Conservation (phyloP, 2,888 invertebrate species). For the Metacarcinus magister region DNA sequence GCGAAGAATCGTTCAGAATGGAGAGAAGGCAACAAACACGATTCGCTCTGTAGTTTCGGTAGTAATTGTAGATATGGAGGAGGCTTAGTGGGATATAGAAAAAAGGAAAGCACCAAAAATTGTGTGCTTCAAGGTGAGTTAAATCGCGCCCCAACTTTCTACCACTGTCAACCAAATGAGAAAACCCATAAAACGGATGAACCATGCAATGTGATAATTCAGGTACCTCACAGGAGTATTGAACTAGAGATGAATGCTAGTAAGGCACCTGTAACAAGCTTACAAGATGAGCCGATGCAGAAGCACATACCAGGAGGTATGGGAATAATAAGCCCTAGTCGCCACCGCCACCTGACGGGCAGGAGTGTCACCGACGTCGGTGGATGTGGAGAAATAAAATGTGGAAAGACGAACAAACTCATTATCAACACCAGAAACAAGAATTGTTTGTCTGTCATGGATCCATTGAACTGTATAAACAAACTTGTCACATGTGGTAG, state of each 20-base stretch:
- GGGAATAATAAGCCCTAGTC: background rate
- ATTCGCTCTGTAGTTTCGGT: background rate
- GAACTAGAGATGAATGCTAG: background rate
- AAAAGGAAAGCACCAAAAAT: background rate
- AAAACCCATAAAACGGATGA: background rate
- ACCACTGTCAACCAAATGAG: background rate
- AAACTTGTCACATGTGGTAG: background rate
- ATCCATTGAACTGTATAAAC: background rate
- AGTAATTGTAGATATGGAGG: background rate
- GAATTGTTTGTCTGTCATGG: background rate
- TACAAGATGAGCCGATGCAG: background rate
- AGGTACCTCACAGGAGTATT: background rate
- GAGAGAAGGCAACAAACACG: background rate
- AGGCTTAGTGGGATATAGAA: background rate
- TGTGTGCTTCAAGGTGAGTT: background rate
- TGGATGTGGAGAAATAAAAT: background rate
- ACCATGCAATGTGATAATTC: background rate
- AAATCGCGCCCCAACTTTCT: background rate
- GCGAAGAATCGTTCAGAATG: background rate
- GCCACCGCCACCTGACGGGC: background rate
- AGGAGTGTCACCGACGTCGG: background rate
- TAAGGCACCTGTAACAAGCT: background rate
- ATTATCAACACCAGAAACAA: background rate
- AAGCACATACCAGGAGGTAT: background rate
- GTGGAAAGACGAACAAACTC: background rate